Percentiles rank a stretch among this genome's conserved stretches.
phyloP scores from a whole-genome alignment of 1,140 invertebrate species.

The Leptinotarsa texana region DNA sequence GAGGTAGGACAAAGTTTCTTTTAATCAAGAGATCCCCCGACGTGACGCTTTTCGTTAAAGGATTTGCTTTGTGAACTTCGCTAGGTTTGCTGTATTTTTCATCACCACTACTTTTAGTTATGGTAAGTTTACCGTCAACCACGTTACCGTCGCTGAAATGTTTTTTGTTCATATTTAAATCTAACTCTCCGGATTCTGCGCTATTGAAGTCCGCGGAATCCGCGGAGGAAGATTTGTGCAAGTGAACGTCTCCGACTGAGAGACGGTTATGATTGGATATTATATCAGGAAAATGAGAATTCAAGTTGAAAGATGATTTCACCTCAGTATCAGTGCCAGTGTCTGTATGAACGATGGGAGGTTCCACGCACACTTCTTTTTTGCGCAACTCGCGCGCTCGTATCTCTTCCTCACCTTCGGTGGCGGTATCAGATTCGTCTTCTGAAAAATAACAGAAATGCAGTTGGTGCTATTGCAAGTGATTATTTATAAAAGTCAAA shows the following conservation, averaged over 20 bases:
- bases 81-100: background rate
- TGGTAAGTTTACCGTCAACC: slow-evolving; percentile 39
- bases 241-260: slow-evolving; percentile 17
- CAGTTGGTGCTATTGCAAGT: background rate
- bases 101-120: slow-evolving; percentile 18
- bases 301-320: slow-evolving; percentile 51
- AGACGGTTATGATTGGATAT: slow-evolving; percentile 36
- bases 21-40: slow-evolving; percentile 24
- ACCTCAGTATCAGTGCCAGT: slow-evolving; percentile 78
- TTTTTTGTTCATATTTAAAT: slow-evolving; percentile 42
- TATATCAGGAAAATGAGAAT: slow-evolving; percentile 41
- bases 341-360: slow-evolving; percentile 67
- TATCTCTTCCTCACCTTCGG: slow-evolving; percentile 73
- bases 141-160: slow-evolving; percentile 24
- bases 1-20: slow-evolving; percentile 49
- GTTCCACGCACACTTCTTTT: slow-evolving; percentile 69
- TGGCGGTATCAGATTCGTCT: slow-evolving; percentile 72
- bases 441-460: slow-evolving; percentile 54
- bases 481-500: background rate
- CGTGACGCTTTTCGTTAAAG: slow-evolving; percentile 44
- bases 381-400: slow-evolving; percentile 67
- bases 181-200: slow-evolving; percentile 48
- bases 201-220: slow-evolving; percentile 50
- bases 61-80: background rate
- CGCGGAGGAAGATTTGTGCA: slow-evolving; percentile 42